phyloP scores from a whole-genome alignment of 2,797 vertebrate genomes.

The Mus caroli region DNA sequence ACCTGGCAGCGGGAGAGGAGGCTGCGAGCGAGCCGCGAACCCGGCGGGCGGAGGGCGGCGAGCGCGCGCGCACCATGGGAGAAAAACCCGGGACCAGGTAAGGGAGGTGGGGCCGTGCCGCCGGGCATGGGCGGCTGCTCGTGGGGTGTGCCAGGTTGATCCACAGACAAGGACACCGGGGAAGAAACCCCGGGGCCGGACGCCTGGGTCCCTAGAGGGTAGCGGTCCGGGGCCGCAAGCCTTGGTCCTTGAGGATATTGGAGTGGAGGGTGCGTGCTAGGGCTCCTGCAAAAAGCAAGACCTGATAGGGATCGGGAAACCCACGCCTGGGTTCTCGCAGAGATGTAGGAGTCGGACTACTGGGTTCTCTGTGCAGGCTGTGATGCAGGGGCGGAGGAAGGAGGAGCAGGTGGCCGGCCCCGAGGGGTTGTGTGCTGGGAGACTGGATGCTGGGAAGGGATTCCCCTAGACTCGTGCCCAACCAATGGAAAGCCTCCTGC shows the following conservation, averaged over 20 bases:
- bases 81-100: conserved; percentile 87
- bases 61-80: conserved; percentile 82
- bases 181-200: conserved; percentile 45
- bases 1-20: conserved; percentile 66
- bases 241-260: conserved; percentile 61
- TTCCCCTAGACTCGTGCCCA: conserved; percentile 28
- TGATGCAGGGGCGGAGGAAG: conserved; percentile 68
- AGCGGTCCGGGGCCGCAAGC: conserved; percentile 66
- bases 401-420: conserved; percentile 78
- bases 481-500: conserved; percentile 56
- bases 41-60: conserved; percentile 55
- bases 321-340: conserved; percentile 1
- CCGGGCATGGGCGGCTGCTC: conserved; percentile 32
- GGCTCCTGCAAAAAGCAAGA: conserved; percentile 49
- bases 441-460: conserved; percentile 27
- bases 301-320: not conserved
- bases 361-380: conserved; percentile 63
- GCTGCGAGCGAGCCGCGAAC: conserved; percentile 73
- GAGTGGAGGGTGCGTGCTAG: not conserved
- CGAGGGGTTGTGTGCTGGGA: conserved; percentile 25
- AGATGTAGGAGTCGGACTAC: conserved; percentile 52
- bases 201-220: conserved; percentile 61
- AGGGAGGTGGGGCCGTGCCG: conserved; percentile 73
- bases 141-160: not conserved
- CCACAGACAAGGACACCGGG: conserved; percentile 29